phyloP scores from a whole-genome alignment of 2,888 invertebrate genomes.

The Neoscelio sp. region DNA sequence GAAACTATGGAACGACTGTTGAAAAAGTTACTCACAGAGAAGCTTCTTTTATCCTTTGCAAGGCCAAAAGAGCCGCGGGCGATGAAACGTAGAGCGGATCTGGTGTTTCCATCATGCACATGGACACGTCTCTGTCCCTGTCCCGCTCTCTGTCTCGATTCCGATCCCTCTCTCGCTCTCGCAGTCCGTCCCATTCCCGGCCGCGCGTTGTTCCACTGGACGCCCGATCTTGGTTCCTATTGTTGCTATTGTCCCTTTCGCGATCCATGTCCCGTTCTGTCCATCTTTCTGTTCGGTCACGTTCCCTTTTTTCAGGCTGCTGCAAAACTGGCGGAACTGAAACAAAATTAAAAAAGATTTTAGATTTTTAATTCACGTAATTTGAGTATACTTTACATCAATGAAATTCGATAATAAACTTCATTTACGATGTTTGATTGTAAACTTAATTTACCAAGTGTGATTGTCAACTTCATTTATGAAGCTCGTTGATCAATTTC shows the following conservation, averaged over 20 bases:
- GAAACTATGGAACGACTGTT: too few species aligned
- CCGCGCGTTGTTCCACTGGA: constrained; percentile 48
- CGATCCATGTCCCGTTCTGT: constrained; percentile 49
- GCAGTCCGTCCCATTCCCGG: constrained; percentile 60
- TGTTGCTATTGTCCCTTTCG: constrained; percentile 60
- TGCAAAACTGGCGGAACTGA: constrained; percentile 39
- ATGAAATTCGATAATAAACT: too few species aligned
- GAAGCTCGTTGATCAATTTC: too few species aligned
- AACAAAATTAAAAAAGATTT: background rate
- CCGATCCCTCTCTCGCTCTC: constrained; percentile 70
- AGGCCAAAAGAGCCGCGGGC: constrained; percentile 84
- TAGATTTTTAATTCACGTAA: too few species aligned
- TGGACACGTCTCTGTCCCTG: constrained; percentile 77
- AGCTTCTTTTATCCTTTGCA: constrained; percentile 85
- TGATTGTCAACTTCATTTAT: too few species aligned
- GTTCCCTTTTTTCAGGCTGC: constrained; percentile 33
- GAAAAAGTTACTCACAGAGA: constrained; percentile 85
- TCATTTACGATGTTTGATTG: too few species aligned
- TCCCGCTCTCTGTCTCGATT: constrained; percentile 74
- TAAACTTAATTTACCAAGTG: too few species aligned
- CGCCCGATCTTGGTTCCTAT: constrained; percentile 66
- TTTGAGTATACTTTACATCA: too few species aligned
- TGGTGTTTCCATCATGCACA: constrained; percentile 81
- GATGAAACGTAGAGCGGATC: constrained; percentile 82
- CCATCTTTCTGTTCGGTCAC: constrained; percentile 48